Percentiles rank a stretch among this genome's conserved stretches.
Conservation (phyloP, 2,888 invertebrate species). For the Hesperia comma region DNA sequence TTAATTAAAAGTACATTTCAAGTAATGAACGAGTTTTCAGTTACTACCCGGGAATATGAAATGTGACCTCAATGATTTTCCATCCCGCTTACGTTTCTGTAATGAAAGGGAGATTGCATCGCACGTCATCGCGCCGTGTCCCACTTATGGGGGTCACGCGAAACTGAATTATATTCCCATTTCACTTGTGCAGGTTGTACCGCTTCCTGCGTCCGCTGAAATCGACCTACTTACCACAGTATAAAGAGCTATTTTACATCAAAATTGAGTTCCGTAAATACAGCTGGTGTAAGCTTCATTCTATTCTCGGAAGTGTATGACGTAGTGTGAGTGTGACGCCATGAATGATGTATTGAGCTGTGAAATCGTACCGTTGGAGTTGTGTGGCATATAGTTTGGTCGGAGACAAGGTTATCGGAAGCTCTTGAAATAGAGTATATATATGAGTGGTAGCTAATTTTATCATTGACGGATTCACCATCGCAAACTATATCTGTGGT, state of each 20-base stretch:
- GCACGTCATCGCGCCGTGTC: conserved; percentile 57
- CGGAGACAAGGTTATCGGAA: background rate
- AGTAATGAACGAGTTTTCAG: conserved; percentile 4
- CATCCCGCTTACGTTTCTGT: conserved; percentile 49
- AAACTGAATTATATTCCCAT: conserved; percentile 48
- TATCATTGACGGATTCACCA: no score
- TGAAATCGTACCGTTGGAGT: background rate
- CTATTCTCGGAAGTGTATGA: conserved; percentile 11
- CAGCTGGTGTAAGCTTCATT: conserved; percentile 26
- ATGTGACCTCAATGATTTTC: conserved; percentile 56
- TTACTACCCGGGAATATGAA: conserved; percentile 12
- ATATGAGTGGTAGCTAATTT: no score
- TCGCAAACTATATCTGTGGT: no score
- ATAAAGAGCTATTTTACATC: conserved; percentile 15
- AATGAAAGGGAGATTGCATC: conserved; percentile 52
- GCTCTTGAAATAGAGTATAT: no score
- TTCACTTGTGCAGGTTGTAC: conserved; percentile 34
- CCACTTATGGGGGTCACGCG: conserved; percentile 38
- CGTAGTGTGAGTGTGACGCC: conserved; percentile 17
- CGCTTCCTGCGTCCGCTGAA: conserved; percentile 17
- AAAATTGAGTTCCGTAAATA: background rate
- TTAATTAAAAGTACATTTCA: conserved; percentile 4
- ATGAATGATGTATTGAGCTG: conserved; percentile 25
- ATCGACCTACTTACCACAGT: background rate
- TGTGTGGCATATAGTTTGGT: background rate